A percentile compares a stretch with the other conserved stretches of the same genome.
phyloP scores from a whole-genome alignment of 2,888 invertebrate species.

The Drosophila pegasa region DNA sequence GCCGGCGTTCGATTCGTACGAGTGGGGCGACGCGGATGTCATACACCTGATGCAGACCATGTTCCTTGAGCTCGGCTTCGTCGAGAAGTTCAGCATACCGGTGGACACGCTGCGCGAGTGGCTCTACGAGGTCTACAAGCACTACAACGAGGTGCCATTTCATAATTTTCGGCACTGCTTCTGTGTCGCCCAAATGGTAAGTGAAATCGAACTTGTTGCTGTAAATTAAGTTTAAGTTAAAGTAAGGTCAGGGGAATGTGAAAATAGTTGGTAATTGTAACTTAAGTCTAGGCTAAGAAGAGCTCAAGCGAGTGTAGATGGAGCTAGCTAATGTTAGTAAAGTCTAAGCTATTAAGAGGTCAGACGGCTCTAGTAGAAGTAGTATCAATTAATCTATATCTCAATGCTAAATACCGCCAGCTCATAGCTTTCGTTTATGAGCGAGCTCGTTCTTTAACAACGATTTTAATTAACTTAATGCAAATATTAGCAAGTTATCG shows the following conservation, averaged over 20 bases:
- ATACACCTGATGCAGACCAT: slow-evolving; percentile 91
- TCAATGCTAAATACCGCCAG: no score
- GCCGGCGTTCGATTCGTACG: slow-evolving; percentile 91
- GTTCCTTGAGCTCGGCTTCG: slow-evolving; percentile 91
- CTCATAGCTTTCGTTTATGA: no score
- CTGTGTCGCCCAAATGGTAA: slow-evolving; percentile 94
- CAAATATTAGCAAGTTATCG: not conserved
- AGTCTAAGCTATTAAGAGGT: no score
- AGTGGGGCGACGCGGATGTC: slow-evolving; percentile 93
- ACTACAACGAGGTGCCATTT: slow-evolving; percentile 94
- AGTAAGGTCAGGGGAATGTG: no score
- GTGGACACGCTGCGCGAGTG: slow-evolving; percentile 89
- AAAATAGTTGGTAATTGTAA: no score
- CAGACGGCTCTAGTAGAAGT: no score
- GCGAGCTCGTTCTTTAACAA: no score
- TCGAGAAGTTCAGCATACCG: slow-evolving; percentile 91
- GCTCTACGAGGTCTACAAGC: slow-evolving; percentile 91
- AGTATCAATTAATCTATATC: no score
- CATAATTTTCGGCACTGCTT: slow-evolving; percentile 95
- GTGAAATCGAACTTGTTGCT: slow-evolving; percentile 73
- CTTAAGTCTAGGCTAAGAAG: not conserved
- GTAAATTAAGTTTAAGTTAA: not conserved
- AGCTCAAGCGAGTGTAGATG: no score
- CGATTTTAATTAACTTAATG: not conserved
- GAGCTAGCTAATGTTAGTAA: no score